Evolutionary conservation across 1,140 invertebrate genomes (phyloP).

Genomic region (Saccostrea cuccullata): DNA sequence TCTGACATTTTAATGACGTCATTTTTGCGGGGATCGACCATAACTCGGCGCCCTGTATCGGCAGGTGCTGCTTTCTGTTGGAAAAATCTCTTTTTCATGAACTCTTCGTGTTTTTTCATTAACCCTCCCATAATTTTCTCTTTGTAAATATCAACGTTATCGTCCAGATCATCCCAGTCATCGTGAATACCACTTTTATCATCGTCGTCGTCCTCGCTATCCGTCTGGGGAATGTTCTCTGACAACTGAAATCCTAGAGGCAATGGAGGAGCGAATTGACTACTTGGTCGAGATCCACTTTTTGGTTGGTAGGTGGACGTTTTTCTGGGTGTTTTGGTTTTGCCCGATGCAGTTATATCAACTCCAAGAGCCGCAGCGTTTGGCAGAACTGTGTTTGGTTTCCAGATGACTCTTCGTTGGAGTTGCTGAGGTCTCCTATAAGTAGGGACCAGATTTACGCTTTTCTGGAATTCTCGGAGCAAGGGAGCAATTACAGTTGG

Average conservation of each 20-base stretch:
- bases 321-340: conserved; percentile 31
- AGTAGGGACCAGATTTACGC: background rate
- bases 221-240: conserved; percentile 14
- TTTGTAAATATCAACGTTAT: background rate
- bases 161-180: conserved; percentile 4
- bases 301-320: background rate
- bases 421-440: background rate
- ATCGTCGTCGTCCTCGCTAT: conserved; percentile 47
- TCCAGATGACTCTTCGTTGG: conserved; percentile 32
- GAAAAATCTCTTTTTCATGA: background rate
- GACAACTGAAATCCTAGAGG: conserved; percentile 34
- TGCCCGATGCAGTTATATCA: background rate
- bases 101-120: background rate
- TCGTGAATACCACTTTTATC: conserved; percentile 35
- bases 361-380: conserved; percentile 16
- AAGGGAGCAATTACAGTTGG: conserved; percentile 1
- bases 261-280: conserved; percentile 24
- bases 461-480: conserved; percentile 1
- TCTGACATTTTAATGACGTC: conserved; percentile 26
- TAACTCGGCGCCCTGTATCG: background rate
- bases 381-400: background rate
- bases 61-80: background rate
- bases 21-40: background rate
- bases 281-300: background rate
- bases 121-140: background rate